A percentile compares a stretch with the other conserved stretches of the same genome.
These are phyloP conservation scores for Himalopsyche kuldschensis DNA, from an alignment of 2,888 invertebrate species.

Conservation along the genomic window DNA sequence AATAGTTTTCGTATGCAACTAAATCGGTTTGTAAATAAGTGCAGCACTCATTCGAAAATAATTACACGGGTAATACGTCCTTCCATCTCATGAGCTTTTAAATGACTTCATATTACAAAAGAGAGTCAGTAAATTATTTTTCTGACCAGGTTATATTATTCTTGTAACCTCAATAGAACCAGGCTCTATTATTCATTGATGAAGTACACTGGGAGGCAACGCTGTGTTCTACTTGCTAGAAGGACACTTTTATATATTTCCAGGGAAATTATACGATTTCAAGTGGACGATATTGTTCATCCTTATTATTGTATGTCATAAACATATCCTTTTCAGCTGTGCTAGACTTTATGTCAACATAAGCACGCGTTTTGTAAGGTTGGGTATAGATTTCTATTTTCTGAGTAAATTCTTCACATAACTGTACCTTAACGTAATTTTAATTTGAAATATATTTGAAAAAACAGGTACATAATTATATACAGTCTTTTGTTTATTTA, in stretches of 20 bases:
- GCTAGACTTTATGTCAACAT: slow-evolving; percentile 24
- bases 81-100: slow-evolving; percentile 16
- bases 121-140: slow-evolving; percentile 21
- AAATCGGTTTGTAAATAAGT: no score
- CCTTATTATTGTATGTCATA: slow-evolving; percentile 24
- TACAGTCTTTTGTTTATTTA: no score
- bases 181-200: slow-evolving; percentile 28
- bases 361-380: slow-evolving; percentile 24
- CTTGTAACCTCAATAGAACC: slow-evolving; percentile 8
- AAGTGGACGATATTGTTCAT: slow-evolving; percentile 30
- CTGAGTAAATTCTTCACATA: not conserved
- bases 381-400: slow-evolving; percentile 21
- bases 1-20: no score
- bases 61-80: not conserved
- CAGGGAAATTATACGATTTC: slow-evolving; percentile 29
- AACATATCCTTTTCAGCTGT: slow-evolving; percentile 20
- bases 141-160: slow-evolving; percentile 21
- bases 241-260: slow-evolving; percentile 20
- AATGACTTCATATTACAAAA: slow-evolving; percentile 19
- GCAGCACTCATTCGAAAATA: not conserved
- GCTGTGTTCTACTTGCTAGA: not conserved
- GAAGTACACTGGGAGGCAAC: slow-evolving; percentile 1
- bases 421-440: not conserved
- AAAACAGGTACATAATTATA: no score
- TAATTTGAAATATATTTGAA: not conserved